Evolutionary conservation across 2,113 vertebrate genomes (phyloP), one percentile per base, ranked within the genome.

Genomic region (Hoplias malabaricus): DNA sequence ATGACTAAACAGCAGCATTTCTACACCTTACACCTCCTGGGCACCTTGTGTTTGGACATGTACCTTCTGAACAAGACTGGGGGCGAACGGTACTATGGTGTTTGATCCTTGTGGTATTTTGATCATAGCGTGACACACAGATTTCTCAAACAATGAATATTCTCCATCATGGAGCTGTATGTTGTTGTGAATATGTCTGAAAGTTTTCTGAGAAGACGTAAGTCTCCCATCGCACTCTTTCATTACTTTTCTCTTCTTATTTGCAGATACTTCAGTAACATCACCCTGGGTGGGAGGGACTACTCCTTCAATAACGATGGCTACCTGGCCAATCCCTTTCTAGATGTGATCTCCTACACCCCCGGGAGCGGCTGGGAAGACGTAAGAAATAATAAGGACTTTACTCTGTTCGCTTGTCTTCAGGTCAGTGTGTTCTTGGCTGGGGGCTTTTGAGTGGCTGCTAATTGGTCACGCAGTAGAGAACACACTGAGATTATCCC

Each of bases 261-360:
- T 68, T 71, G 57, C 88, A 97, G 96, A 87, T 98, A 96, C 89
- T 98, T 98, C 90, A 92, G 91, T 91, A 98, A 98, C 88, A 96
- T 98, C 89, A 95, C 96, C 0, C 94, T 97, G 84, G 95, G 95
- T 0, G 94, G 94, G 78, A 90, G 94, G 69, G 97, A 98, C 69
- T 98, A 97, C 81, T 97, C 96, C 74, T 98, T 98, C 85, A 95
- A 94, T 16, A 90, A 90, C 36, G 96, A 98, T 0, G 97, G 97
- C 0, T 98, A 96, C 89, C 92, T 98, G 81, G 89, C 96, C 81
- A 98, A 97, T 82, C 97, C 97, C 12, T 95, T 95, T 40, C 88
- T 98, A 56, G 96, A 96, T 4, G 95, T 98, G 61, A 96, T 98
- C 85, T 95, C 96, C 38, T 96, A 96, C 86, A 96, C 90, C 78